Conservation (phyloP, 2,113 vertebrate genomes). For the Menidia beryllina region DNA sequence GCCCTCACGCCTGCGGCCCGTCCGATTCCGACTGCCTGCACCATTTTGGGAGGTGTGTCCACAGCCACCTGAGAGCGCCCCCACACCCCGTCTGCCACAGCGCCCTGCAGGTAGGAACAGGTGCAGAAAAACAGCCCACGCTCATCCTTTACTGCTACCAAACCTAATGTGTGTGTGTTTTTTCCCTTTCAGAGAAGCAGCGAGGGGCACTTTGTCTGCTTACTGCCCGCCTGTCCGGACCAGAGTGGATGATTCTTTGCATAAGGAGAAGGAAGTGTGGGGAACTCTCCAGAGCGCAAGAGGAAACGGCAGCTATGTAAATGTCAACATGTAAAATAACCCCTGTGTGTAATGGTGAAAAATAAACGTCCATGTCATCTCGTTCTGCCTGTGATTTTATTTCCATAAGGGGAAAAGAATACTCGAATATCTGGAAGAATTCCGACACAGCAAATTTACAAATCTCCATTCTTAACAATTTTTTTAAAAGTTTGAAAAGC, state of each 20-base stretch:
- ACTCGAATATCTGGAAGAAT: no score
- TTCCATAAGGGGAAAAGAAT: slow-evolving; percentile 4
- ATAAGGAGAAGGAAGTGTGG: slow-evolving; percentile 1
- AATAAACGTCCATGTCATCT: slow-evolving; percentile 17
- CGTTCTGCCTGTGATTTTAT: background rate
- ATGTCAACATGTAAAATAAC: no score
- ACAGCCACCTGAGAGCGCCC: slow-evolving; percentile 55
- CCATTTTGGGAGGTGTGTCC: slow-evolving; percentile 76
- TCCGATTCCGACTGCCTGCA: slow-evolving; percentile 69
- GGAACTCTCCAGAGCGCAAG: slow-evolving; percentile 34
- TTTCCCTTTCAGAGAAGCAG: slow-evolving; percentile 50
- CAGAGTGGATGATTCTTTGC: slow-evolving; percentile 18
- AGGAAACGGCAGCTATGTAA: slow-evolving; percentile 74
- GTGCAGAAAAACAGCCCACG: background rate
- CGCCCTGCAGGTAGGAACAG: slow-evolving; percentile 66
- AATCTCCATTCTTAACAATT: no score
- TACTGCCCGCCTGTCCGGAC: slow-evolving; percentile 68
- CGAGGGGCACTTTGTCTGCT: slow-evolving; percentile 75
- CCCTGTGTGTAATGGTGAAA: slow-evolving; percentile 13
- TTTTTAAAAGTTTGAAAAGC: no score
- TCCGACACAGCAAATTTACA: no score
- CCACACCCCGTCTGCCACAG: slow-evolving; percentile 56
- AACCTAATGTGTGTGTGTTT: background rate
- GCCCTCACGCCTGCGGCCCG: slow-evolving; percentile 65
- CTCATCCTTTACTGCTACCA: background rate